Evolutionary conservation across 2,888 invertebrate genomes (phyloP), one percentile per base, ranked within the genome.

Genomic region (Xylota sylvarum): DNA sequence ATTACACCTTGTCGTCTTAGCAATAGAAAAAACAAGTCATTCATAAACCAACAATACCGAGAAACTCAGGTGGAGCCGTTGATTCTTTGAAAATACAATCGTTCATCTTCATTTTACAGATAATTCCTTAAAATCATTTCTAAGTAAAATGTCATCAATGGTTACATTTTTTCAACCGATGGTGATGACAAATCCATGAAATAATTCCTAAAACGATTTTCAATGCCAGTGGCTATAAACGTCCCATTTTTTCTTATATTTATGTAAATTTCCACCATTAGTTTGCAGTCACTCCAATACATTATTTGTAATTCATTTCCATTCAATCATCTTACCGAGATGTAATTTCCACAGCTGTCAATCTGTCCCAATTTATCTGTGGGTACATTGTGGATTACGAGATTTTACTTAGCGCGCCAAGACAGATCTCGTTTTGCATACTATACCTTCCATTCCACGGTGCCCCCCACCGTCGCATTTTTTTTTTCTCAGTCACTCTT

Each of bases 301-400:
- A 30, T 60, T 50, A 19, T 43, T 14, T 14, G 14, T 14, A 30
- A 69, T 64, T 79, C 64, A 48, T 72, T 72, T 72, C 56, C 30
- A 56, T 48, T 79, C 79, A 72, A 79, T 79, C 79, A 72, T 69
- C 23, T 32, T 17, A 19, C 32, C 5, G 14, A 46, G 37, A 56
- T 72, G 27, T 10, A n/a, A 65, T 65, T 65, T 64, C 6, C 23
- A 37, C 23, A 19, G 14, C 64, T 65, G 79, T 79, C 79, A 79
- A 79, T 79, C 79, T 72, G 56, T 35, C 10, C 32, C 14, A 35
- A 79, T 72, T 72, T 79, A 65, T 79, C 14, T 77, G 17, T 10
- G 9, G 19, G 6, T 23, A 60, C 3, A 9, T 4, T 12, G 9
- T 48, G 64, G 70, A 72, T 72, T 70, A 52, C 56, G 30, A 37